Evolutionary conservation across 1,140 invertebrate genomes (phyloP).

Genomic region (Pristionchus pacificus): DNA sequence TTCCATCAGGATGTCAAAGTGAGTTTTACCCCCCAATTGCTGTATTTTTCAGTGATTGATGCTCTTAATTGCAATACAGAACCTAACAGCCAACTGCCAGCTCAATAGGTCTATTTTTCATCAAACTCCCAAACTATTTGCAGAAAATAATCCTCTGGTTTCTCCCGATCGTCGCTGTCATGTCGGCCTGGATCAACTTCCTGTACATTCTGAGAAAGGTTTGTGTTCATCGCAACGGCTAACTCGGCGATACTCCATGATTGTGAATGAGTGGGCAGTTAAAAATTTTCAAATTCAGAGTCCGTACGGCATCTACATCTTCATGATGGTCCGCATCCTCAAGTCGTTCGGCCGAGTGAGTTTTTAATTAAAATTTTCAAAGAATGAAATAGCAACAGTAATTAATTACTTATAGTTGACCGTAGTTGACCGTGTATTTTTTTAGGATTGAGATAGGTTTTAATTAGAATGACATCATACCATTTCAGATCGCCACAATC

Average conservation of each 20-base stretch:
- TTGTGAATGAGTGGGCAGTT: background rate
- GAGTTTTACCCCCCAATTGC: background rate
- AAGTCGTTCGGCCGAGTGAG: conserved; percentile 27
- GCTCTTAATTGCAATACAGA: background rate
- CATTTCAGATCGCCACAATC: conserved; percentile 31
- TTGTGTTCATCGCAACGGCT: background rate
- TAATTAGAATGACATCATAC: background rate
- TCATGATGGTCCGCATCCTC: conserved; percentile 33
- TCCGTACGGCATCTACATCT: conserved; percentile 33
- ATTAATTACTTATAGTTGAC: background rate
- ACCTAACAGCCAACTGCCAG: background rate
- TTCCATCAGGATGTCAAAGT: conserved; percentile 28
- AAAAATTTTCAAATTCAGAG: background rate
- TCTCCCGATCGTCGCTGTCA: conserved; percentile 30
- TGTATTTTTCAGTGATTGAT: background rate
- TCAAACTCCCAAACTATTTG: no score
- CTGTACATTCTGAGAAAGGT: conserved; percentile 30
- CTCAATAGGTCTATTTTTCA: no score
- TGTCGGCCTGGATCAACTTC: conserved; percentile 30
- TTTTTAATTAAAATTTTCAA: background rate
- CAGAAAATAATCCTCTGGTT: conserved; percentile 28
- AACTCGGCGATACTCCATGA: background rate
- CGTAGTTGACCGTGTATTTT: background rate
- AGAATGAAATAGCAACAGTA: background rate
- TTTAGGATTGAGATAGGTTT: background rate